Base-by-base conservation (phyloP, 2,113 vertebrate genomes). In the Oreochromis aureus region DNA sequence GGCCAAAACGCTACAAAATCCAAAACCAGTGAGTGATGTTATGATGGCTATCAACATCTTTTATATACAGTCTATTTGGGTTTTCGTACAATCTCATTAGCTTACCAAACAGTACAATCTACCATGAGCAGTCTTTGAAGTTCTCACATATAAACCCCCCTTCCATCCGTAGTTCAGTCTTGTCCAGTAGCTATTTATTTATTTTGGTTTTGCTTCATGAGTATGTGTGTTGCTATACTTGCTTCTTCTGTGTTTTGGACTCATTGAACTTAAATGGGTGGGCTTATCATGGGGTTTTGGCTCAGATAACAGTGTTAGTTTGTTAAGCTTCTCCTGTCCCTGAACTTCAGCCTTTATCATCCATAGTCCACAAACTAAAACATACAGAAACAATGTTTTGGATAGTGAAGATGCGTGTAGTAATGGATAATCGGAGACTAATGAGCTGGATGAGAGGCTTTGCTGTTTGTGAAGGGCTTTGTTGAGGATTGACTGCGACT, bases 231-330 rank as follows among this genome's bases (percentile, higher is more conserved):
- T 76, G 15, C 24, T 48, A 30, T 76, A 7, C 24, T 48, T 48
- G 44, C 10, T 76, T 76, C 24, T 76, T 78, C 16, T 51, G 6
- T 53, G 6, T 53, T 53, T 78, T 48, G 73, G 10, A 78, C 44
- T 81, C 24, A 10, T 48, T 44, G 15, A 91, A 53, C 66, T 61
- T 84, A 87, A 90, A 92, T 90, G 80, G 53, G 7, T 34, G 32
- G 10, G 12, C 81, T 91, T 86, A 89, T 87, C 86, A 2, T 83
- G 24, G 16, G 73, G 53, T 81, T 44, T 46, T 46, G 13, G 16
- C 61, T 79, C 36, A 54, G 59, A 90, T 93, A 79, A 61, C 24
- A 69, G 18, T 82, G 61, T 91, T 88, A 91, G 82, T 88, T 89
- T 86, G 59, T 66, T 34, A 76, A 84, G 59, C 3, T 32, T 27